Evolutionary conservation across 2,113 vertebrate genomes (phyloP), one percentile per base, ranked within the genome.

Genomic region (Willisornis vidua): DNA sequence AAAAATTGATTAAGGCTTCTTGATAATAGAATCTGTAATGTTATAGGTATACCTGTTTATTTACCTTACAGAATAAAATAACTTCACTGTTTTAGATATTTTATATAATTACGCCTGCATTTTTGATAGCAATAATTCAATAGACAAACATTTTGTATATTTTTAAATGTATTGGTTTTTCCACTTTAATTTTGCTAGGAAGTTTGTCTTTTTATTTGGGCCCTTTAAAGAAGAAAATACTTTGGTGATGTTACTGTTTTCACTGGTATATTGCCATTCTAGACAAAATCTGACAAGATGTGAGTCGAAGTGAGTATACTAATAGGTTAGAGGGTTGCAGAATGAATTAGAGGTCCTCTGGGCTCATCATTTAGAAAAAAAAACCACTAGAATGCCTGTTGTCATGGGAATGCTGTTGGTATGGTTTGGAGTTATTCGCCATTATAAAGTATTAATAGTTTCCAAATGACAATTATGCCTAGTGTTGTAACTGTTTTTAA

Each of bases 151-250:
- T 76, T 94, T 70, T 91, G 37, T 18, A 10, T 72, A 46, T 57
- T 79, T 55, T 58, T 52, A 52, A 90, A 84, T 76, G n/a, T 31
- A 14, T 78, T 0, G 1, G 95, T 96, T 94, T 48, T 78, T 93
- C 70, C 66, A 39, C n/a, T 85, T 79, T 12, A 71, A 29, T 65
- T 89, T 79, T 78, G 57, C 20, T 3, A 1, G n/a, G 35, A 45
- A 61, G 33, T 57, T 74, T 82, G 4, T 67, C 29, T 48, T 62
- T 91, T 94, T 58, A 58, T 72, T 97, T 29, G 11, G 15, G 49
- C n/a, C 33, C 55, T 77, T 57, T 88, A 73, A 66, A 94, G 85
- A 78, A 12, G 71, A 66, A 97, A 92, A 62, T 79, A 89, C 23
- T 70, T 41, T 35, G 25, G 1, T 17, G 49, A 4, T 72, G 46